phyloP scores from a whole-genome alignment of 2,797 vertebrate species.

The Alectoris magna region DNA sequence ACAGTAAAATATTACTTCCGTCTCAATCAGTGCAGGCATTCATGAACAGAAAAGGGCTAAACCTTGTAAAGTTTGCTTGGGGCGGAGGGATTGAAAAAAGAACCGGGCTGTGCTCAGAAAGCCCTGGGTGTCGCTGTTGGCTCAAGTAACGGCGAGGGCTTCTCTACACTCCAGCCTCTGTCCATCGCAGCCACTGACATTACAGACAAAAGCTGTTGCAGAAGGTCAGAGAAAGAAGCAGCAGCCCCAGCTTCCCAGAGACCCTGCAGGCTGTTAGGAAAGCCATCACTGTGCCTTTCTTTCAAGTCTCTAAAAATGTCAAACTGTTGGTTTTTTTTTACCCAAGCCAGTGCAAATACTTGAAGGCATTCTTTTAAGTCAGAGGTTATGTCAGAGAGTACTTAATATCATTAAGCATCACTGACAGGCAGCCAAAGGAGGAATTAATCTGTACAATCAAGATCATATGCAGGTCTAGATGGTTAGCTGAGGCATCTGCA shows the following conservation, averaged over 20 bases:
- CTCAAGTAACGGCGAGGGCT: neutral
- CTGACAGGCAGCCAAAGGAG: neutral
- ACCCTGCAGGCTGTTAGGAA: neutral
- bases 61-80: fast-evolving
- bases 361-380: neutral
- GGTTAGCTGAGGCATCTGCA: neutral
- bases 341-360: neutral
- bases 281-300: neutral
- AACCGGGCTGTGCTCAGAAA: neutral
- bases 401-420: neutral
- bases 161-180: neutral
- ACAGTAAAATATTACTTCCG: neutral
- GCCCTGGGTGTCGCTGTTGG: constrained; percentile 76
- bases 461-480: neutral
- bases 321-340: neutral
- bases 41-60: neutral
- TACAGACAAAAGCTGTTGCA: neutral
- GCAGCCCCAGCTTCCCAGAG: neutral
- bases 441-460: neutral
- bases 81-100: too few species aligned
- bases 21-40: neutral
- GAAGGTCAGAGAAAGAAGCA: neutral
- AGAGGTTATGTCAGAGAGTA: neutral
- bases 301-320: neutral
- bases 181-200: neutral